Evolutionary conservation across 2,888 invertebrate species (phyloP), one percentile per base, ranked within the genome.

Genomic region (Nesidiocoris tenuis): DNA sequence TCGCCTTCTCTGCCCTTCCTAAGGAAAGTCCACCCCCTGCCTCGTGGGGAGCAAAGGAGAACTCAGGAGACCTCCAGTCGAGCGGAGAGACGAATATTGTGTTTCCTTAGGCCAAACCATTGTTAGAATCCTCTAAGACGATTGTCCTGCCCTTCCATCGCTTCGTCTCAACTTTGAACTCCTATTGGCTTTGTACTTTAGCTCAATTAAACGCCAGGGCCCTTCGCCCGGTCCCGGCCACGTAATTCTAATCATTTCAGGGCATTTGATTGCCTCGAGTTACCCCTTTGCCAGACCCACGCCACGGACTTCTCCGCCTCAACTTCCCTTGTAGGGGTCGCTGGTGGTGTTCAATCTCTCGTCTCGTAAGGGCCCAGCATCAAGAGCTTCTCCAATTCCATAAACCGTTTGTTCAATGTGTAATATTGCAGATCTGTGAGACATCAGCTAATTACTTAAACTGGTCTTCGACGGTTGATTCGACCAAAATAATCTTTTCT

Each of bases 61-160:
- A 39, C 39, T 39, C 5, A 39, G 39, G 39, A 39, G 39, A 55
- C 68, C 23, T n/a, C 19, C 17, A 55, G 16, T 17, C 57, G 19
- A 59, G 54, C 55, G 24, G 25, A 71, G 71, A 61, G 65, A 23
- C 65, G 74, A 65, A 74, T 74, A 74, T 74, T 74, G 74, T 74
- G 74, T 66, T 74, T 74, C 71, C 71, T 71, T 71, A 71, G 71
- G 71, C 71, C 71, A 39, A 74, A 66, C 74, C 59, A 74, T 74
- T 74, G 74, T 74, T 74, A 56, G 74, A 74, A 65, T 74, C 74
- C 74, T 74, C 66, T 74, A 74, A 74, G 74, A 74, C 74, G 74
- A 74, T 74, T 74, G 74, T 74, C 66, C 74, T 39, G 39, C 54
- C 39, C 74, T 74, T 65, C 74, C 23, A 56, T 63, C 39, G 19